Evolutionary conservation across 1,140 invertebrate genomes (phyloP), one percentile per base, ranked within the genome.

Genomic region (Radopholus similis): DNA sequence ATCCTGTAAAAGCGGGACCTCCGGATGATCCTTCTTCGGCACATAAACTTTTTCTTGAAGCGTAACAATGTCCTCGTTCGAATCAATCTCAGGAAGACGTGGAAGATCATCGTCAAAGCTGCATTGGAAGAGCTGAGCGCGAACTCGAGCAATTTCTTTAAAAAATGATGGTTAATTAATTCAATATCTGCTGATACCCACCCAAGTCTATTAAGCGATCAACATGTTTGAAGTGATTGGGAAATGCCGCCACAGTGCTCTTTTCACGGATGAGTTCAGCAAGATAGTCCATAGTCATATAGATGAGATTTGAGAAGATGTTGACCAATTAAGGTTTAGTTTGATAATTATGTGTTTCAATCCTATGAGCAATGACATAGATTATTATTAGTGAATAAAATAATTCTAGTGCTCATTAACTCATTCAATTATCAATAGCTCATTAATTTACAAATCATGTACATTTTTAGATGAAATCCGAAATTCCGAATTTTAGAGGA

Each of bases 31-130:
- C 88, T 97, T 96, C 74, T 95, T 92, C 13, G 96, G 96, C 81
- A 99, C 94, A 86, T 94, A 98, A 78, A 99, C 91, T 89, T 98
- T 98, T 87, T 99, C 95, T 85, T 92, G 92, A 76, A 95, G 87
- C 79, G 91, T 92, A 66, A 91, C 90, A 73, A 91, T 86, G 74
- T 91, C 88, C 40, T 95, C 95, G 71, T 47, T 26, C n/a, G 71
- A 40, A 32, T 91, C 89, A 53, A 91, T 87, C 79, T 97, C 94
- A 79, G 95, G 95, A 78, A 98, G 86, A 63, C 90, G 86, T 30
- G 93, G 91, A 83, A 95, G 91, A 83, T 94, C 92, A 85, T 92
- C 91, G 37, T 90, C 89, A 64, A 92, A 92, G 87, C 93, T 94
- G 84, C 95, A 93, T 88, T 98, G 94, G 87, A 98, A 98, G 83